Conservation (phyloP, 1,140 invertebrate genomes). For the Tetramorium alpestre region DNA sequence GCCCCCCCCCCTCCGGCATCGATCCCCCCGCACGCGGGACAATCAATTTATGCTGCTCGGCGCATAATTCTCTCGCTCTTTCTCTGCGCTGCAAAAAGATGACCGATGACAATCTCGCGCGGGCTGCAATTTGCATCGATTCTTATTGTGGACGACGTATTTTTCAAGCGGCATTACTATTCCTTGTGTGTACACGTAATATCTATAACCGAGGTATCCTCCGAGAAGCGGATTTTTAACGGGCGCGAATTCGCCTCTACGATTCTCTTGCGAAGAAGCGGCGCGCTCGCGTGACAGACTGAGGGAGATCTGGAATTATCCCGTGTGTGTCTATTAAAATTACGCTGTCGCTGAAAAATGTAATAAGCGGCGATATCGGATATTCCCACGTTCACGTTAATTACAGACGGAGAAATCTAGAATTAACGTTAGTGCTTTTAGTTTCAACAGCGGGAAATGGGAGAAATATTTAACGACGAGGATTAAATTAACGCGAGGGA, state of each 20-base stretch:
- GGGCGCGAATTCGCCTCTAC: not conserved
- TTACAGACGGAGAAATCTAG: not conserved
- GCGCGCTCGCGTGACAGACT: not conserved
- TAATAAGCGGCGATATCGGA: constrained; percentile 18
- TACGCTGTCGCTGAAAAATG: constrained; percentile 21
- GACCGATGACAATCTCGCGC: constrained; percentile 33
- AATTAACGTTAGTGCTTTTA: not conserved
- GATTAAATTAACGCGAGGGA: not conserved
- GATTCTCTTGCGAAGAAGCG: not conserved
- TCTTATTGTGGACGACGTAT: constrained; percentile 8
- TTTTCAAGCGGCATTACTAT: constrained; percentile 33
- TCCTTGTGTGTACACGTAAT: not conserved
- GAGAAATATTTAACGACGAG: not conserved
- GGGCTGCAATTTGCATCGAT: constrained; percentile 25
- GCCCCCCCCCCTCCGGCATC: not conserved
- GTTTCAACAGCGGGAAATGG: not conserved
- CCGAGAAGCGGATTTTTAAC: constrained; percentile 33
- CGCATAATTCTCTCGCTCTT: not conserved
- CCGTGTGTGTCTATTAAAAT: not conserved
- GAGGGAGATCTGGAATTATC: constrained; percentile 14
- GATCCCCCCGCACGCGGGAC: not conserved
- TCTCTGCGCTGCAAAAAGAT: not conserved
- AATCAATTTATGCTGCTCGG: constrained; percentile 27
- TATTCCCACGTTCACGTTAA: not conserved
- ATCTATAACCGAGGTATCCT: constrained; percentile 6